Evolutionary conservation across 2,888 invertebrate genomes (phyloP).

Genomic region (Colostygia pectinataria): DNA sequence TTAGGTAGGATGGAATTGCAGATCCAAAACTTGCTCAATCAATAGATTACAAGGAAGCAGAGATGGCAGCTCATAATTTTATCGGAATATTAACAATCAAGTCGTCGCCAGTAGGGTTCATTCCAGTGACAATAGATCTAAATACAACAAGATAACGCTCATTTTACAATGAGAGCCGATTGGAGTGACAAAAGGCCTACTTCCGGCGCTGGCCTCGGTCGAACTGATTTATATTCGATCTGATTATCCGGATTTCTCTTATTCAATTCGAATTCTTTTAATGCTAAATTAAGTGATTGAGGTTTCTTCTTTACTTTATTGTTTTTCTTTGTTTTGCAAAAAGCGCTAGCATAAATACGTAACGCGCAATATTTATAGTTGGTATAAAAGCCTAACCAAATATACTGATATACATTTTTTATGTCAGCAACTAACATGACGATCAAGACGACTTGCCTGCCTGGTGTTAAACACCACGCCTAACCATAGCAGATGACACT

Average conservation of each 20-base stretch:
- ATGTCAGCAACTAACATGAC: too few relatives aligned
- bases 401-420: too few relatives aligned
- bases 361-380: too few relatives aligned
- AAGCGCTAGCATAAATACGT: conserved; percentile 4
- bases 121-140: background rate
- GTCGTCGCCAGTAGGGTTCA: too few relatives aligned
- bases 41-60: background rate
- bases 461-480: too few relatives aligned
- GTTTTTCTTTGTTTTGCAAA: conserved; percentile 12
- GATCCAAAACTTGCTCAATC: too few relatives aligned
- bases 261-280: conserved; percentile 58
- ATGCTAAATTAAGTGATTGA: conserved; percentile 50
- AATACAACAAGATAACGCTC: conserved; percentile 2
- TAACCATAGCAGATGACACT: too few relatives aligned
- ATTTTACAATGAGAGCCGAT: conserved; percentile 13
- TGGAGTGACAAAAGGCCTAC: conserved; percentile 23
- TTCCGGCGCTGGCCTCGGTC: conserved; percentile 42
- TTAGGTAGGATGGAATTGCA: too few relatives aligned
- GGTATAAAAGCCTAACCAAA: too few relatives aligned
- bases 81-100: too few relatives aligned
- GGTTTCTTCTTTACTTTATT: conserved; percentile 22
- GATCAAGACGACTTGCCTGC: too few relatives aligned
- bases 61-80: background rate
- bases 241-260: conserved; percentile 56
- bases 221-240: conserved; percentile 63